phyloP scores from a whole-genome alignment of 2,888 invertebrate genomes.

The Romanomermis culicivorax region DNA sequence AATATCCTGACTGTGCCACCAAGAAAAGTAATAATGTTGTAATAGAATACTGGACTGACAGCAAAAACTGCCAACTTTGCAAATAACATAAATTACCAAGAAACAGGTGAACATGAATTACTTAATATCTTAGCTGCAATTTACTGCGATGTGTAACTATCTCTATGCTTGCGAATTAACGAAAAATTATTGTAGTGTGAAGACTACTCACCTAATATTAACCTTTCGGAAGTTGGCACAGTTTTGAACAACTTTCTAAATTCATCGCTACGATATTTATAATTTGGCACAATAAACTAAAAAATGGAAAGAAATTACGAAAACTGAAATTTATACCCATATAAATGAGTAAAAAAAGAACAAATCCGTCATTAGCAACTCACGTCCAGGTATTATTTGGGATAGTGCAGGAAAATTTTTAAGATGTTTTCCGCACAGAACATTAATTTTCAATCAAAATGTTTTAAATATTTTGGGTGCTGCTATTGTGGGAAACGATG shows the following conservation, averaged over 20 bases:
- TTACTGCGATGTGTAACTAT: not conserved
- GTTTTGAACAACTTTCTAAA: slow-evolving; percentile 77
- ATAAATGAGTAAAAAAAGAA: too few relatives aligned
- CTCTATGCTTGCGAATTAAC: not conserved
- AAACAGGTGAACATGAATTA: too few relatives aligned
- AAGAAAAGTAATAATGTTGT: not conserved
- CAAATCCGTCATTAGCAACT: too few relatives aligned
- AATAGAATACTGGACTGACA: not conserved
- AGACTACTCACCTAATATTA: slow-evolving; percentile 38
- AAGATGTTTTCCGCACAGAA: too few relatives aligned
- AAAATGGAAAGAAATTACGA: too few relatives aligned
- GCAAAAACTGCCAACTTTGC: not conserved
- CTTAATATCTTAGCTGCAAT: too few relatives aligned
- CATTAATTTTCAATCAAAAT: too few relatives aligned
- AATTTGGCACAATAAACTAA: slow-evolving; percentile 45
- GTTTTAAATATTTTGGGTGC: too few relatives aligned
- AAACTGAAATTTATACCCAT: too few relatives aligned
- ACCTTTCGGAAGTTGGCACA: slow-evolving; percentile 43
- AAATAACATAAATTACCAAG: not conserved
- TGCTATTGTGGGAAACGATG: too few relatives aligned
- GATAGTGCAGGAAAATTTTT: too few relatives aligned
- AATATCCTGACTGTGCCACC: not conserved
- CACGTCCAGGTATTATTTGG: too few relatives aligned
- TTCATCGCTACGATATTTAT: slow-evolving; percentile 75
- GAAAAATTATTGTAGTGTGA: not conserved